Evolutionary conservation across 2,797 vertebrate species (phyloP), one percentile per base, ranked within the genome.

Genomic region (Poecilia velifera): DNA sequence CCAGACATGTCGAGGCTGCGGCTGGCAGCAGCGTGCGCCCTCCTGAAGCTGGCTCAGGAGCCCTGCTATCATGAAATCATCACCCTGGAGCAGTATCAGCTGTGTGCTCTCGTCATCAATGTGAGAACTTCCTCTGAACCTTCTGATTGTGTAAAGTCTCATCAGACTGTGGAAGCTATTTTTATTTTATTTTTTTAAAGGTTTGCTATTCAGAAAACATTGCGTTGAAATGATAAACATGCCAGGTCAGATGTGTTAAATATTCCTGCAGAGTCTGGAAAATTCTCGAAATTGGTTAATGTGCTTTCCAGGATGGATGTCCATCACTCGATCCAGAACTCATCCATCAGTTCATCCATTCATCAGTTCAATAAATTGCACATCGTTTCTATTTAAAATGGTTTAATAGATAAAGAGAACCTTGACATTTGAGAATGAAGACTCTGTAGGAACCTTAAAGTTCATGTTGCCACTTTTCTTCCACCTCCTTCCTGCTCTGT

Each of bases 11-110:
- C 98, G 2, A 96, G 98, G 43, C 93, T 99, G 89, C 95, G 98
- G 64, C 95, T 99, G 84, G 98, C 98, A 59, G 98, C 98, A 2
- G 97, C 97, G 1, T 97, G 97, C 75, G 97, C 98, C 46, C 92
- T 99, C 88, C 96, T 99, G 87, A 99, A 98, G 93, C 92, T 99
- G 90, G 98, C 98, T 14, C 98, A 99, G 90, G 98, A 99, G 85
- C 98, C 98, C 25, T 99, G 98, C 93, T 99, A 99, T 87, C 98
- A 99, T 8, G 97, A 99, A 96, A 99, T 99, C 93, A 97, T 99
- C 95, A 99, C 98, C 0, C 94, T 99, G 94, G 98, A 99, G 89
- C 98, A 99, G 62, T 99, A 98, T 91, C 98, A 99, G 93, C 96
- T 99, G 49, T 99, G 98, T 71, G 96, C 98, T 0, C 95, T 99